Evolutionary conservation across 2,113 vertebrate genomes (phyloP), one percentile per base, ranked within the genome.

Genomic region (Mandrillus leucophaeus): DNA sequence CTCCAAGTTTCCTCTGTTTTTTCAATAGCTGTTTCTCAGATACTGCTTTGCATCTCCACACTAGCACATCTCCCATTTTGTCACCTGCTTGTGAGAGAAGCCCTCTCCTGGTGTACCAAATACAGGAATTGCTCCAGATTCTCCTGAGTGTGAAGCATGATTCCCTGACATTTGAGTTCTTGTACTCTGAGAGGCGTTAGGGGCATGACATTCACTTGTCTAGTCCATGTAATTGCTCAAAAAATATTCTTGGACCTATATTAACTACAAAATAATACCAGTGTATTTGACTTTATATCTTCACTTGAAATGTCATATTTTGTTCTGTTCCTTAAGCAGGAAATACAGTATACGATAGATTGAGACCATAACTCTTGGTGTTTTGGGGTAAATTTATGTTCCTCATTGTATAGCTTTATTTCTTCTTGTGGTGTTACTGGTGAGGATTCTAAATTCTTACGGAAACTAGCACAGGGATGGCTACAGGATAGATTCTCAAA

Each of bases 321-420:
- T 57, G 9, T 43, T 87, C 20, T n/a, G 0, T 5, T 45, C 32
- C 32, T 48, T 92, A 70, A 73, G 13, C 14, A 73, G 43, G 17
- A 88, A 96, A 16, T 81, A 80, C 2, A n/a, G 30, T 18, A 48
- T 6, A 17, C 3, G 2, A 84, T 9, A 88, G 45, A 95, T 18
- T 85, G 20, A 88, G 18, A 12, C n/a, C 94, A 32, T 86, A 55
- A 50, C 14, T 85, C 32, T 14, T 75, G 38, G 18, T 59, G 75
- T 97, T 83, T 86, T 32, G 50, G 61, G 22, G 81, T 64, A 92
- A 40, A 48, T 86, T 43, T 83, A 38, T 78, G 9, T 59, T 40
- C 68, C 22, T 78, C 18, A 14, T 48, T 66, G 25, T 84, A 13
- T 13, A 91, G 18, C 10, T 84, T 84, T 91, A 18, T 48, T 73